phyloP scores from a whole-genome alignment of 2,113 vertebrate species.

The Pluvianellus socialis region DNA sequence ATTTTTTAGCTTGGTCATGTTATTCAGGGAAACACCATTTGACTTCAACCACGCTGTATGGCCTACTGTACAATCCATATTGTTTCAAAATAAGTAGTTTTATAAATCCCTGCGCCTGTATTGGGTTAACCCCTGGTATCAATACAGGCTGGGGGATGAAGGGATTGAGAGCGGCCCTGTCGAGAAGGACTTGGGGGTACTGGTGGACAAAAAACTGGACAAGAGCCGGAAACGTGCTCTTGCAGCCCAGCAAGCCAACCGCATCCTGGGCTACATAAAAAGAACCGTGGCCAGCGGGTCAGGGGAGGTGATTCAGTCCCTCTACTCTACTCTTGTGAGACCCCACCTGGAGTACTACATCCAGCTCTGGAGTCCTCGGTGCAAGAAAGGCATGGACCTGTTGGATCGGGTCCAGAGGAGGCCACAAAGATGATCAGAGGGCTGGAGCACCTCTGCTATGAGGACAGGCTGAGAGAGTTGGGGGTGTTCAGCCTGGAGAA shows the following conservation, averaged over 20 bases:
- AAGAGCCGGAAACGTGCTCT: neutral
- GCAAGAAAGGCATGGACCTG: neutral
- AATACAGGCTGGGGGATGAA: neutral
- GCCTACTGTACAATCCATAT: slow-evolving; percentile 9
- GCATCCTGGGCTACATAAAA: neutral
- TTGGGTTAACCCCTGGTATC: neutral
- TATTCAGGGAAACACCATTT: neutral
- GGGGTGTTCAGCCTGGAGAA: neutral
- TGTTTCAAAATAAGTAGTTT: slow-evolving; percentile 6
- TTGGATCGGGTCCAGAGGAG: neutral
- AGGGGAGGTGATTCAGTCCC: neutral
- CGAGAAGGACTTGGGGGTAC: neutral
- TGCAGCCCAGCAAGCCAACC: neutral
- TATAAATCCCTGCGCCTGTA: neutral
- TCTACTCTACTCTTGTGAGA: neutral
- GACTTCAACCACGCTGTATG: neutral
- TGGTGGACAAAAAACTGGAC: neutral
- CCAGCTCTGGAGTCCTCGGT: neutral
- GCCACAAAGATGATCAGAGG: neutral
- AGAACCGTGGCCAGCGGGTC: neutral
- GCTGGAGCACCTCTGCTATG: neutral
- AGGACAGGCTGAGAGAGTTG: neutral
- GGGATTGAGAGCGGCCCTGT: neutral
- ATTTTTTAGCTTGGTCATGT: neutral
- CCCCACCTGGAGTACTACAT: neutral